These are phyloP conservation scores for Boleophthalmus pectinirostris DNA, from an alignment of 2,113 vertebrate genomes.

Conservation along the genomic window DNA sequence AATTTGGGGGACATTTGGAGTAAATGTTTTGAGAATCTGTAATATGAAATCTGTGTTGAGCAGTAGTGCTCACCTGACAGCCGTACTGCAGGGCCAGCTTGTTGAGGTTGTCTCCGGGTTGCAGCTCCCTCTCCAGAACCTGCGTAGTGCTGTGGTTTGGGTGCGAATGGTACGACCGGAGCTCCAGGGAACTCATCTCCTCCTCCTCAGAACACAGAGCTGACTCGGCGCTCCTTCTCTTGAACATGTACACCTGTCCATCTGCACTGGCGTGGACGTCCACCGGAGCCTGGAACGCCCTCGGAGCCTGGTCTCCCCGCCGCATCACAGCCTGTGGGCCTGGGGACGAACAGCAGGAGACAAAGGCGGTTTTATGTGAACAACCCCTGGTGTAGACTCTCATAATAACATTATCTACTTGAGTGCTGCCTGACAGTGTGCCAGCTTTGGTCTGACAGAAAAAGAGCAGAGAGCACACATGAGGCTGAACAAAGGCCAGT, in stretches of 20 bases:
- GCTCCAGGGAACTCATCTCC: slow-evolving; percentile 74
- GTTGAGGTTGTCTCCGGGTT: slow-evolving; percentile 85
- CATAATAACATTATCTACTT: too few relatives aligned
- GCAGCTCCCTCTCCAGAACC: slow-evolving; percentile 72
- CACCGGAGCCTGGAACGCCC: slow-evolving; percentile 86
- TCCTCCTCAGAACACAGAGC: slow-evolving; percentile 84
- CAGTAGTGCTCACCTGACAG: slow-evolving; percentile 83
- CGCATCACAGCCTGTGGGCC: slow-evolving; percentile 75
- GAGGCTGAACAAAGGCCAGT: too few relatives aligned
- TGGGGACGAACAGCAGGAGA: slow-evolving; percentile 9
- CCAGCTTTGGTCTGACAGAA: too few relatives aligned
- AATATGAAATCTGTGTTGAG: not conserved
- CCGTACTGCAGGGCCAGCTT: slow-evolving; percentile 94
- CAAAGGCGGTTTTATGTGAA: not conserved
- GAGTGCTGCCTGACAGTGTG: too few relatives aligned
- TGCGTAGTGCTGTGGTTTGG: slow-evolving; percentile 26
- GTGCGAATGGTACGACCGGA: slow-evolving; percentile 68
- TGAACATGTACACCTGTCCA: slow-evolving; percentile 86
- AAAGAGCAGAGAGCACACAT: too few relatives aligned
- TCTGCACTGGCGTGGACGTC: slow-evolving; percentile 79
- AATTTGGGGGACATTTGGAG: not conserved
- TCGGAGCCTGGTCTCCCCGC: slow-evolving; percentile 72
- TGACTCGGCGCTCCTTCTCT: not conserved
- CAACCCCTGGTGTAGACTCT: too few relatives aligned
- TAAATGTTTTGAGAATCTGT: not conserved